Conservation (phyloP, 2,888 invertebrate species). For the Nudaria mundana region DNA sequence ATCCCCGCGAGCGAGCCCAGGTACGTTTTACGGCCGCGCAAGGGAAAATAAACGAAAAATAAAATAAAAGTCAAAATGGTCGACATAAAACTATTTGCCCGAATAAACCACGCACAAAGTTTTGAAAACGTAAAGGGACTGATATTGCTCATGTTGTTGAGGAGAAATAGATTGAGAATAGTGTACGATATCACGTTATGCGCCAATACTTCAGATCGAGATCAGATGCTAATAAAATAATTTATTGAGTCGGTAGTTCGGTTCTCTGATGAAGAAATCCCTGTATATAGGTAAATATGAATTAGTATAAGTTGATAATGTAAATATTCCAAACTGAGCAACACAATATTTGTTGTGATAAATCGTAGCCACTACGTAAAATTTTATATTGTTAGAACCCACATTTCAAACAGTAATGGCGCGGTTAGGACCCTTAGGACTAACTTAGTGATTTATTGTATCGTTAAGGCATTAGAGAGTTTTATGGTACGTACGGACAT, state of each 20-base stretch:
- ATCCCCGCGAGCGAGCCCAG: constrained; percentile 76
- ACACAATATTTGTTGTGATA: neutral
- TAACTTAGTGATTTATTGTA: constrained; percentile 42
- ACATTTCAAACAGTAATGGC: constrained; percentile 22
- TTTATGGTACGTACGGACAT: constrained; percentile 49
- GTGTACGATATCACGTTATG: neutral
- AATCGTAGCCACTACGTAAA: neutral
- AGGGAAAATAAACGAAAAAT: constrained; percentile 81
- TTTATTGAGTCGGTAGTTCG: constrained; percentile 2
- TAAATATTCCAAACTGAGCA: neutral
- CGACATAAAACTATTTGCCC: constrained; percentile 77
- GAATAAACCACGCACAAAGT: constrained; percentile 60
- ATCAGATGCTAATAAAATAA: too few species aligned
- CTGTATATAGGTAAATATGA: neutral
- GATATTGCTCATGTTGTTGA: constrained; percentile 41
- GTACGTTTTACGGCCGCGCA: constrained; percentile 79
- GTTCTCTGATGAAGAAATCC: neutral
- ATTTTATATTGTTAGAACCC: constrained; percentile 16
- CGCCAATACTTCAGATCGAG: constrained; percentile 1
- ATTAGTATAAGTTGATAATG: neutral
- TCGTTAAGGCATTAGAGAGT: constrained; percentile 45
- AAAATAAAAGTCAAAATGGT: constrained; percentile 81
- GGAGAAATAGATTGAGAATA: constrained; percentile 35
- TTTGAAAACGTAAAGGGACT: constrained; percentile 52
- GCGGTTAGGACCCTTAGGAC: constrained; percentile 17